phyloP scores from a whole-genome alignment of 35 echinoderm and acorn worm genomes.

The Ophioderma brevispina region DNA sequence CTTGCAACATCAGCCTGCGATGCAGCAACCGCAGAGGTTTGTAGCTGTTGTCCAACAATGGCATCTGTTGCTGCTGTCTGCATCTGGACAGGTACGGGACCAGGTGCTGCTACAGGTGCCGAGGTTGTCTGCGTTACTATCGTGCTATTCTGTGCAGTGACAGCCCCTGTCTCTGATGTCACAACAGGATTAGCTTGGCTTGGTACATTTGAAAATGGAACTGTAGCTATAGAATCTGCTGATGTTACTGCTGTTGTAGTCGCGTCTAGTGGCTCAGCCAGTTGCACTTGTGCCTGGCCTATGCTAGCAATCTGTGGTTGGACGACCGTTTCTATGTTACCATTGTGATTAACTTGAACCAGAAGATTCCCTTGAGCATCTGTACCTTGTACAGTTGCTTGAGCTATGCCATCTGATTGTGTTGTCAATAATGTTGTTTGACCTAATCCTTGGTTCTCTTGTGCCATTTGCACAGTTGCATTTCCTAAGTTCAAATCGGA shows the following conservation, averaged over 20 bases:
- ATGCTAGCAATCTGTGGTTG: constrained; percentile 65
- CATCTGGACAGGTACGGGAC: background rate
- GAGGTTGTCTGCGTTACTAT: background rate
- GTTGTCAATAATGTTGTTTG: background rate
- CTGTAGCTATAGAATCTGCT: constrained; percentile 1
- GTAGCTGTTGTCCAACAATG: background rate
- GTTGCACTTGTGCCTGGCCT: background rate
- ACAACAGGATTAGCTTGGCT: background rate
- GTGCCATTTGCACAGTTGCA: constrained; percentile 58
- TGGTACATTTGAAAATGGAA: background rate
- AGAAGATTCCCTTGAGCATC: constrained; percentile 74
- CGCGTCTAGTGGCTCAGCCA: constrained; percentile 1
- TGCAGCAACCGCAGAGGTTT: background rate
- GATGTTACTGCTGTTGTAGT: constrained; percentile 11
- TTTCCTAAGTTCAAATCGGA: constrained; percentile 55
- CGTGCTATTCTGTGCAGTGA: constrained; percentile 6
- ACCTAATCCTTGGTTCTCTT: constrained; percentile 30
- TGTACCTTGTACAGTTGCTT: constrained; percentile 48
- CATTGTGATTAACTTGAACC: constrained; percentile 61
- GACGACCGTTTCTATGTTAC: constrained; percentile 1
- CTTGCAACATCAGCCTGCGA: background rate
- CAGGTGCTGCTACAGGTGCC: background rate
- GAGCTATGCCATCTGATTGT: background rate
- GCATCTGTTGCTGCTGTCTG: constrained; percentile 16
- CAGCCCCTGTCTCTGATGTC: background rate